Percentiles rank a stretch among this genome's conserved stretches.
These are phyloP conservation scores for Pyrocephalus nanus DNA, from an alignment of 2,797 vertebrate genomes.

Conservation along the genomic window DNA sequence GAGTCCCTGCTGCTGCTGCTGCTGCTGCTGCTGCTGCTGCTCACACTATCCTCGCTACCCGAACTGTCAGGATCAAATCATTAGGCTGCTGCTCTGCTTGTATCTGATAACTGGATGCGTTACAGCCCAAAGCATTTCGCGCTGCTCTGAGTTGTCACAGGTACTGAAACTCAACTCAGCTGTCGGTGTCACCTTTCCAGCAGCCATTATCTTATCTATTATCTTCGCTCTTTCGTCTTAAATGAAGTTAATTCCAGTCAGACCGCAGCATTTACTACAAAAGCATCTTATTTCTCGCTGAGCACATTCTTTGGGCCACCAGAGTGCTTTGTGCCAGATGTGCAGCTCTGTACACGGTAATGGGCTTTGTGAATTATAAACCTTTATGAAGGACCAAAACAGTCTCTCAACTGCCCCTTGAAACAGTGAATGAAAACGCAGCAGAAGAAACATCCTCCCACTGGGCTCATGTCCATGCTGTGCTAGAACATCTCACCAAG, in stretches of 20 bases:
- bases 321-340: slow-evolving; percentile 16
- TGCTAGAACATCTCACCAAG: slow-evolving; percentile 41
- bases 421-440: slow-evolving; percentile 24
- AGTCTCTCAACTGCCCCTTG: slow-evolving; percentile 28
- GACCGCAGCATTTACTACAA: not conserved
- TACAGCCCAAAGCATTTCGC: not conserved
- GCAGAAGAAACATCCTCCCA: slow-evolving; percentile 18
- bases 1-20: not conserved
- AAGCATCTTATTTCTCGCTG: slow-evolving; percentile 27
- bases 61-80: not conserved
- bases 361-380: slow-evolving; percentile 30
- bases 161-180: slow-evolving; percentile 12
- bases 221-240: slow-evolving; percentile 46
- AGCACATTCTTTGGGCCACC: slow-evolving; percentile 14
- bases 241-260: slow-evolving; percentile 11
- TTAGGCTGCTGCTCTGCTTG: not conserved
- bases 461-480: slow-evolving; percentile 34
- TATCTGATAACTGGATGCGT: not conserved
- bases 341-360: not conserved
- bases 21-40: not conserved
- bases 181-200: slow-evolving; percentile 24
- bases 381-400: slow-evolving; percentile 42
- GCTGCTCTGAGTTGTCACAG: not conserved
- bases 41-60: not conserved
- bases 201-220: slow-evolving; percentile 17